phyloP scores from a whole-genome alignment of 2,888 invertebrate species.

The Xestia rhomboidea region DNA sequence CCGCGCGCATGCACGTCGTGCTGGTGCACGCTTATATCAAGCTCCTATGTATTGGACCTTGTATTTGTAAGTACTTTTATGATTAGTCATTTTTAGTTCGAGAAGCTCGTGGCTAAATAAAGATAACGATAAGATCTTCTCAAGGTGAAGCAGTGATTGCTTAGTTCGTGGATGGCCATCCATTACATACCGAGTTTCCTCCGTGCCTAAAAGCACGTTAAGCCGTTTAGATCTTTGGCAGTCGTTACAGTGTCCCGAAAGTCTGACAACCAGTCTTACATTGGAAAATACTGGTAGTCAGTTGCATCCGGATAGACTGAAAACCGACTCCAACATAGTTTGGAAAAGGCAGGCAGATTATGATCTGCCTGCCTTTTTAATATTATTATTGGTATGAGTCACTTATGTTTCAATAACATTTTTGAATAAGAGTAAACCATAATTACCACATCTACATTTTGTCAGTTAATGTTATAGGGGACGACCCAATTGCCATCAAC shows the following conservation, averaged over 20 bases:
- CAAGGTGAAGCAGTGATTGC: neutral
- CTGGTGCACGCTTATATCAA: constrained; percentile 90
- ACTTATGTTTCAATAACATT: neutral
- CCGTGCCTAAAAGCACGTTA: neutral
- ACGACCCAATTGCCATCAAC: neutral
- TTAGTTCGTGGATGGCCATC: neutral
- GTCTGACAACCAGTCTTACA: neutral
- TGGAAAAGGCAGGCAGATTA: no score
- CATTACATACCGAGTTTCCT: no score
- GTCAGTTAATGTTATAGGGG: neutral
- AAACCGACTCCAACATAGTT: neutral
- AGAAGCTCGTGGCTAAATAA: neutral
- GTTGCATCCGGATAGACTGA: neutral
- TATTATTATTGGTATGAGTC: neutral
- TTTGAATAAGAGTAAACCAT: neutral
- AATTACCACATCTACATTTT: neutral
- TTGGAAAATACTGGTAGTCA: neutral
- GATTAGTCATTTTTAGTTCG: neutral
- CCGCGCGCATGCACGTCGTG: constrained; percentile 94
- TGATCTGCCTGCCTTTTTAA: no score
- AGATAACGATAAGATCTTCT: neutral
- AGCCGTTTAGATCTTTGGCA: neutral
- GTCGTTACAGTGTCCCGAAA: neutral
- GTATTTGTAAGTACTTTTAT: constrained; percentile 76
- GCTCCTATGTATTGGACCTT: constrained; percentile 86